Conservation (phyloP, 1,140 invertebrate genomes). For the Orussus abietinus region DNA sequence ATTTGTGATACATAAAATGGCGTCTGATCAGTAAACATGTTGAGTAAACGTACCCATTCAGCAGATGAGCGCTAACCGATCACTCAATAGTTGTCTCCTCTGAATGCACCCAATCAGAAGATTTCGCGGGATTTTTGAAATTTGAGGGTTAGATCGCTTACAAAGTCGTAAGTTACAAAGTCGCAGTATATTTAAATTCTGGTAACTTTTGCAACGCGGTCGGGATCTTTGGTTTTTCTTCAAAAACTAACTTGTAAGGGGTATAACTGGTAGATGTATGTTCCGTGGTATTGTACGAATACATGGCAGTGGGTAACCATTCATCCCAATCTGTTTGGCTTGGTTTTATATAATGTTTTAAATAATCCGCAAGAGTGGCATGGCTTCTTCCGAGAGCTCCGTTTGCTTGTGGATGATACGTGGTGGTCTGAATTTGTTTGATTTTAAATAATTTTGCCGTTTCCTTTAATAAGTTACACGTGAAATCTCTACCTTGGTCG, state of each 20-base stretch:
- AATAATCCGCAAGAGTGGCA: slow-evolving; percentile 40
- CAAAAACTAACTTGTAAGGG: slow-evolving; percentile 35
- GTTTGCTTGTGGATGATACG: slow-evolving; percentile 34
- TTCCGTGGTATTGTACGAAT: slow-evolving; percentile 36
- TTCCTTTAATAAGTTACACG: slow-evolving; percentile 25
- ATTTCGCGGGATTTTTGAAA: slow-evolving; percentile 5
- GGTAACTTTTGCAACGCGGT: slow-evolving; percentile 1
- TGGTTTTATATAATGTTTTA: slow-evolving; percentile 39
- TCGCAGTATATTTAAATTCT: slow-evolving; percentile 3
- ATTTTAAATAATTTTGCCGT: slow-evolving; percentile 29
- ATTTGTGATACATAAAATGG: no score
- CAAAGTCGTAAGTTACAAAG: no score
- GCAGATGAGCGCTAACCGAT: no score
- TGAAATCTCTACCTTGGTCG: slow-evolving; percentile 21
- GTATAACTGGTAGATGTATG: slow-evolving; percentile 29
- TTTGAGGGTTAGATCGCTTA: slow-evolving; percentile 1
- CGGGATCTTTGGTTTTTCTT: slow-evolving; percentile 24
- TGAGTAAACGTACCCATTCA: no score
- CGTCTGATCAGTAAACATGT: no score
- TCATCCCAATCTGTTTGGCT: slow-evolving; percentile 40
- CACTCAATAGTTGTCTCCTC: no score
- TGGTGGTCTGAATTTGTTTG: slow-evolving; percentile 24
- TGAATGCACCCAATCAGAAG: not conserved
- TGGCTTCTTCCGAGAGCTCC: slow-evolving; percentile 40
- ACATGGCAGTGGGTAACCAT: slow-evolving; percentile 37